Conservation (phyloP, 1,140 invertebrate genomes). For the Hycleus phaleratus region DNA sequence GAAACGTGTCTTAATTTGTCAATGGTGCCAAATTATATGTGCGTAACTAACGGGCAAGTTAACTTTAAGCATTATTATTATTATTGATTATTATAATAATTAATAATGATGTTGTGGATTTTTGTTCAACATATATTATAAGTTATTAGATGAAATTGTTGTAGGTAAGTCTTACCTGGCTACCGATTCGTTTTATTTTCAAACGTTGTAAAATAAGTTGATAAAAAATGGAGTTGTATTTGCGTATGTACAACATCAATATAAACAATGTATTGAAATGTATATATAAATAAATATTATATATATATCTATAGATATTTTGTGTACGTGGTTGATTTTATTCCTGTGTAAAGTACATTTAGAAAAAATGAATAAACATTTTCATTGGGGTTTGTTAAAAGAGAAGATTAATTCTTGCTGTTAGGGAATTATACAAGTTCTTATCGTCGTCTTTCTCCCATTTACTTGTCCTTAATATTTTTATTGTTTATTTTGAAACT, state of each 20-base stretch:
- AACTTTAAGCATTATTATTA: background rate
- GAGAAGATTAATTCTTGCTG: conserved; percentile 17
- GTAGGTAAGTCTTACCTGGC: conserved; percentile 5
- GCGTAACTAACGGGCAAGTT: too few species aligned
- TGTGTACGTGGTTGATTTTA: background rate
- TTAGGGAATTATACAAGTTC: conserved; percentile 11
- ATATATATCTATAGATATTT: conserved; percentile 4
- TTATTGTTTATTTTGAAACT: conserved; percentile 18
- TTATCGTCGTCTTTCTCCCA: conserved; percentile 6
- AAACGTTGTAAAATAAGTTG: conserved; percentile 7
- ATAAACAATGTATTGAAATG: conserved; percentile 16
- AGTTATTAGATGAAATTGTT: conserved; percentile 1
- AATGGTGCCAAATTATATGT: conserved; percentile 9
- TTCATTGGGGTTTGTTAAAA: conserved; percentile 9
- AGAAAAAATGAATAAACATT: conserved; percentile 6
- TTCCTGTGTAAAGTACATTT: conserved; percentile 2
- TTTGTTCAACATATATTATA: conserved; percentile 4
- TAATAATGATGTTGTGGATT: background rate
- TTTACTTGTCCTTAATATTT: conserved; percentile 19
- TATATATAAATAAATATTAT: conserved; percentile 17
- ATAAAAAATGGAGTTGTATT: conserved; percentile 14
- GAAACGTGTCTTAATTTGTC: conserved; percentile 6
- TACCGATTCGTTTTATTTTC: background rate
- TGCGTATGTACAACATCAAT: background rate
- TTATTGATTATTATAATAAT: background rate